phyloP scores from a whole-genome alignment of 23 tunicate species.

The Trididemnum nubilum region DNA sequence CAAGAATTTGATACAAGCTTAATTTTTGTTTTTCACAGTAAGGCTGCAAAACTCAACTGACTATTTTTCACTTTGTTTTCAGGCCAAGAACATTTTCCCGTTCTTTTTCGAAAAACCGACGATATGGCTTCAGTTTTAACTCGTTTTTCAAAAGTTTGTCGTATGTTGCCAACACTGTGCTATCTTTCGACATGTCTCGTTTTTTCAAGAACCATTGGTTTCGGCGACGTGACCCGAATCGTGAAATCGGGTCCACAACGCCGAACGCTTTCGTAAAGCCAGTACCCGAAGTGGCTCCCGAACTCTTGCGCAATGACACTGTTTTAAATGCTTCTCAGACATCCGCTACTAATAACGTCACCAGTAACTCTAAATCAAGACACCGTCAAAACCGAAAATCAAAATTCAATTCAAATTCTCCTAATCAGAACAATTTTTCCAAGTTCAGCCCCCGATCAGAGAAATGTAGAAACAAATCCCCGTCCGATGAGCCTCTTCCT shows the following conservation, averaged over 20 bases:
- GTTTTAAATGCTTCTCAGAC: neutral
- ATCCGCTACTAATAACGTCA: neutral
- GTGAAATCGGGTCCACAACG: neutral
- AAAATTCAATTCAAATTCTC: neutral
- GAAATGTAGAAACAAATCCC: neutral
- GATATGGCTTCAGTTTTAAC: neutral
- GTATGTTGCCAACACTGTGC: neutral
- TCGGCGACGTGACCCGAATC: neutral
- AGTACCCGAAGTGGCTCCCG: neutral
- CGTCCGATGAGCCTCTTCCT: neutral
- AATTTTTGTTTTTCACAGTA: too few species aligned
- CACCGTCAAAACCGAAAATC: constrained; percentile 7
- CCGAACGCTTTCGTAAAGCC: neutral
- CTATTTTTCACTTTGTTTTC: too few species aligned
- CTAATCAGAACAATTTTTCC: neutral
- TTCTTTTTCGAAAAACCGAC: neutral
- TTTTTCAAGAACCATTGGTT: neutral
- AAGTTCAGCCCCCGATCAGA: neutral
- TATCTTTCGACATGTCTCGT: constrained; percentile 6
- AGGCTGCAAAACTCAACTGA: too few species aligned
- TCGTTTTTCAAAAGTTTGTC: neutral
- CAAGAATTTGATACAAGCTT: too few species aligned
- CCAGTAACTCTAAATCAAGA: neutral
- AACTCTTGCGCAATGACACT: neutral
- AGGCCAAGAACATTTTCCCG: too few species aligned